Conservation (phyloP, 2,113 vertebrate species). For the Phalacrocorax pelagicus region DNA sequence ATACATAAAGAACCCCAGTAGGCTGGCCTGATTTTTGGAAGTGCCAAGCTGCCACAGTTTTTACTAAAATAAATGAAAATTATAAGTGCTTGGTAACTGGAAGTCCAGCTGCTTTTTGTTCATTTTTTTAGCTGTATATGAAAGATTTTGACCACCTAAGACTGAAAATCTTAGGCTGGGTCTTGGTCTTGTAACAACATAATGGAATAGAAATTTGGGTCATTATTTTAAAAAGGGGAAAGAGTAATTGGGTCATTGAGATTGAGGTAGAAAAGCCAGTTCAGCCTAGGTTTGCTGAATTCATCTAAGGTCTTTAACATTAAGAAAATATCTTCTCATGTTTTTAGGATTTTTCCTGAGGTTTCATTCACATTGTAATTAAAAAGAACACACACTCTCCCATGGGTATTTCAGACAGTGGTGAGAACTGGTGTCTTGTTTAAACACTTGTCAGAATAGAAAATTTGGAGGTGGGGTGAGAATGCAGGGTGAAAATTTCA, state of each 20-base stretch:
- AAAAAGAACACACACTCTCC: neutral
- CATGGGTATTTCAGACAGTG: neutral
- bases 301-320: neutral
- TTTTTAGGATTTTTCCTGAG: neutral
- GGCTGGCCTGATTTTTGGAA: slow-evolving; percentile 18
- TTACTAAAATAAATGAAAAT: neutral
- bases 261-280: neutral
- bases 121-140: neutral
- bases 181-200: neutral
- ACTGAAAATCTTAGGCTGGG: neutral
- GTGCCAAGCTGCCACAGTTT: neutral
- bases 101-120: neutral
- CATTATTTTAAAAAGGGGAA: neutral
- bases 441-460: neutral
- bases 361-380: neutral
- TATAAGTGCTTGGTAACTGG: neutral
- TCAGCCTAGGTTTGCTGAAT: neutral
- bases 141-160: neutral
- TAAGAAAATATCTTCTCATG: neutral
- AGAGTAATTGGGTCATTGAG: neutral
- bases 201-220: neutral
- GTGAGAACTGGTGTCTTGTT: neutral
- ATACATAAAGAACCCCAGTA: neutral
- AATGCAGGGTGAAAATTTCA: neutral
- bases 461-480: neutral